These are phyloP conservation scores for Limosa lapponica DNA, from an alignment of 2,797 vertebrate species.

Conservation along the genomic window DNA sequence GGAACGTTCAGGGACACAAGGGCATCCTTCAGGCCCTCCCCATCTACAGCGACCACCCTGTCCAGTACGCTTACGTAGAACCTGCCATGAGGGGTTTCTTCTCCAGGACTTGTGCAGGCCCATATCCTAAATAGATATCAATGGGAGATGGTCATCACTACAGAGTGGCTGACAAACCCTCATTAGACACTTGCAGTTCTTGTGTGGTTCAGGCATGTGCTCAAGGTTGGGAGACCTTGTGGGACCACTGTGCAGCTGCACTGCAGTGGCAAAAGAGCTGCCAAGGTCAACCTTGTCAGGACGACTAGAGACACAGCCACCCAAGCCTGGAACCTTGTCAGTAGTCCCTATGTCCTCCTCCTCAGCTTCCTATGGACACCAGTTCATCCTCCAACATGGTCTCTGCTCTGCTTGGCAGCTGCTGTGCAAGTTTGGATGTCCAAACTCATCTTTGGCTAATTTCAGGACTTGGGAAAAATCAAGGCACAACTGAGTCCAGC, in stretches of 20 bases:
- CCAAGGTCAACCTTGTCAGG: neutral
- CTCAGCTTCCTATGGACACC: neutral
- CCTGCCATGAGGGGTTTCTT: neutral
- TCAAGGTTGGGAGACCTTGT: no score
- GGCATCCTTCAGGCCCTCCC: neutral
- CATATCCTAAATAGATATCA: neutral
- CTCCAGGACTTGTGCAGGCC: neutral
- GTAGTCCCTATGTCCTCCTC: neutral
- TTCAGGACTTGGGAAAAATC: neutral
- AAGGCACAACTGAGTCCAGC: neutral
- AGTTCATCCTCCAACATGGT: accelerated
- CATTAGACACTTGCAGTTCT: neutral
- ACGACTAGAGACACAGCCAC: accelerated
- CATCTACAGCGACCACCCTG: neutral
- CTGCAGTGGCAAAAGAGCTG: neutral
- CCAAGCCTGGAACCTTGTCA: neutral
- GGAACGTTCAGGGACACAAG: accelerated
- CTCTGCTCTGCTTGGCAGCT: neutral
- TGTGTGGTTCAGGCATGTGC: accelerated
- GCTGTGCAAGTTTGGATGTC: neutral
- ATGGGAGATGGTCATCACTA: neutral
- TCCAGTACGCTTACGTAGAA: neutral
- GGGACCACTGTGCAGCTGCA: neutral
- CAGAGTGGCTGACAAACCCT: neutral
- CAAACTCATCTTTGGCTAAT: neutral